Evolutionary conservation across 2,113 vertebrate genomes (phyloP), one percentile per base, ranked within the genome.

Genomic region (Talpa occidentalis): DNA sequence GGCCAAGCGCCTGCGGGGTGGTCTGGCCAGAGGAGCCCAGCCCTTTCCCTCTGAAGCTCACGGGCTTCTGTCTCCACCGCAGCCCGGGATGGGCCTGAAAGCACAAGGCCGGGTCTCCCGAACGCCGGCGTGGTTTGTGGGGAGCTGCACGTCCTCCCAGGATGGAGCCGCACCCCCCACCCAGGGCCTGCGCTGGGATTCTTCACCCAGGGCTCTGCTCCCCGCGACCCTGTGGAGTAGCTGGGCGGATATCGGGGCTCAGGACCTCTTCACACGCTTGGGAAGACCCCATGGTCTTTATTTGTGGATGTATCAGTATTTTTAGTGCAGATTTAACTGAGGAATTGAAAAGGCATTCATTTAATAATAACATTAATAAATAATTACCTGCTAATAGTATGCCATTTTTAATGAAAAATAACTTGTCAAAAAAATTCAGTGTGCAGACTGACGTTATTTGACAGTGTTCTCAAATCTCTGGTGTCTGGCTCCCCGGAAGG

Each of bases 341-440:
- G 74, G 69, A 66, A 30, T 26, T 79, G 11, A 1, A 35, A 47
- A 72, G 59, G n/a, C 22, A 69, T 79, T 90, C 12, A 62, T 74
- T 88, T 72, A 72, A 32, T 72, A 85, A 69, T 69, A 32, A 67
- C 11, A 24, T 28, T n/a, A 82, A 21, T 79, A 40, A 56, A 72
- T 73, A 79, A 0, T 84, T 66, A 67, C n/a, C 78, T 59, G 32
- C 40, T 52, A 73, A 28, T 32, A 56, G 52, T 69, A 69, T 44
- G 10, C 14, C 32, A 69, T 74, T 93, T 83, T 85, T 85, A 77
- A 47, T 88, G 76, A 87, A 90, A 47, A 92, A 22, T 60, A 85
- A 54, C 56, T 76, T 28, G 82, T 62, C 24, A 10, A 44, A 49
- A 86, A 77, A 60, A 40, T 59, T 24, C 15, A 60, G 16, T 30